Conservation (phyloP, 2,797 vertebrate genomes). For the Hyperoplus immaculatus region DNA sequence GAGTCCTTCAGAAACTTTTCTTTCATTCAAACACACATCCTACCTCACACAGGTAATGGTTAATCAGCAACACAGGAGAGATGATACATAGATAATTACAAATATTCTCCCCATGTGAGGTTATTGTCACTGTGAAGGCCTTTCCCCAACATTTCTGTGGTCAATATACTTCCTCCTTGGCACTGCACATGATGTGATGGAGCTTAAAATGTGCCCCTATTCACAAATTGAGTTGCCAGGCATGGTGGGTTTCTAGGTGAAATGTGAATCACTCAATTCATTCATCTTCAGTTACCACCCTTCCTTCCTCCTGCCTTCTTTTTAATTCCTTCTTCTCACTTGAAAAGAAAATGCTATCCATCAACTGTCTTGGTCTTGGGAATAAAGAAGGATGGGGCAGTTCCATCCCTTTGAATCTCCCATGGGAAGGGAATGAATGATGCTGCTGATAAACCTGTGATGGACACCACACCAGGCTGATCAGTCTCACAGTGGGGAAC, state of each 20-base stretch:
- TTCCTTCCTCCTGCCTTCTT: neutral
- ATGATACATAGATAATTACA: neutral
- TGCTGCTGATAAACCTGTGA: conserved; percentile 60
- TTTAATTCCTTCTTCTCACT: neutral
- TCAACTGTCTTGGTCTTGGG: conserved; percentile 38
- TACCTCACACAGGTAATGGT: conserved; percentile 43
- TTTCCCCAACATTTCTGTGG: neutral
- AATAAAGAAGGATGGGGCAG: neutral
- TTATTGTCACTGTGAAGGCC: neutral
- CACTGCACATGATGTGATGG: neutral
- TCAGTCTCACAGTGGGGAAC: conserved; percentile 24
- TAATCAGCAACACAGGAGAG: conserved; percentile 18
- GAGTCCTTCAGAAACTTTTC: conserved; percentile 47
- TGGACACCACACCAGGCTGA: conserved; percentile 19
- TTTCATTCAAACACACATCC: conserved; percentile 21
- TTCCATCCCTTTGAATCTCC: conserved; percentile 9
- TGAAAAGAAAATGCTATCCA: conserved; percentile 4
- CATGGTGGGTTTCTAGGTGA: neutral
- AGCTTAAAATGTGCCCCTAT: neutral
- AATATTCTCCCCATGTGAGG: neutral
- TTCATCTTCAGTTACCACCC: neutral
- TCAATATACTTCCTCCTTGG: conserved; percentile 7
- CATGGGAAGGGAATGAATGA: conserved; percentile 27
- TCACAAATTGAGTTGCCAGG: neutral
- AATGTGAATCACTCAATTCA: neutral